Base-by-base conservation (phyloP, 2,113 vertebrate genomes). In the Ptychochromis oligacanthus region DNA sequence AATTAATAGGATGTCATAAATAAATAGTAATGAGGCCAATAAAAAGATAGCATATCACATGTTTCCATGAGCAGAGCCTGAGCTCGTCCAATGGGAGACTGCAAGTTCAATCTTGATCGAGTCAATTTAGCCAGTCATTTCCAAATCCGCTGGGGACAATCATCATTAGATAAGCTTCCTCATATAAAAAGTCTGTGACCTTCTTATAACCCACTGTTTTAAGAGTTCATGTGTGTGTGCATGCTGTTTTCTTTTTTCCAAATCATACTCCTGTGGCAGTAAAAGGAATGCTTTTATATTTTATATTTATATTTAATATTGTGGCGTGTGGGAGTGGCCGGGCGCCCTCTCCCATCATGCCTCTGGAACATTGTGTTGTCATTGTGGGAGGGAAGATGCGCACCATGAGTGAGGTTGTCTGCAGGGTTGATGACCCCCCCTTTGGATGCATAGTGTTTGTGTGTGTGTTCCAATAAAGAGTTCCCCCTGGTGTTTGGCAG, bases 1-100 rank as follows among this genome's bases (percentile, higher is more conserved):
- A 90, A 92, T 86, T 75, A 88, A 91, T 89, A 58, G 81, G 75
- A 74, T 78, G 76, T 75, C 61, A 92, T 90, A 90, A 89, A 91
- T 90, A 88, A 87, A 92, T 61, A 65, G 64, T 65, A 83, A 89
- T 77, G 77, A 91, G 67, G 65, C 72, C 82, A 86, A 82, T 92
- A 74, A 67, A 87, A 90, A 83, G 67, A 87, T 81, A 79, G 18
- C 36, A 13, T 89, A 26, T 90, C 84, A 74, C 43, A 77, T 61
- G 40, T 88, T 88, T 87, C 79, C 77, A 80, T 59, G 17, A 54
- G 75, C 78, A 72, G 26, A 17, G 60, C 60, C 62, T 15, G 62
- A 81, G 67, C n/a, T 65, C 67, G 70, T 86, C 38, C 15, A 75
- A 49, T 22, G 13, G 46, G 64, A 54, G 77, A 65, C 82, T 79